These are phyloP conservation scores for Periplaneta americana DNA, from an alignment of 1,140 invertebrate species.

Conservation along the genomic window DNA sequence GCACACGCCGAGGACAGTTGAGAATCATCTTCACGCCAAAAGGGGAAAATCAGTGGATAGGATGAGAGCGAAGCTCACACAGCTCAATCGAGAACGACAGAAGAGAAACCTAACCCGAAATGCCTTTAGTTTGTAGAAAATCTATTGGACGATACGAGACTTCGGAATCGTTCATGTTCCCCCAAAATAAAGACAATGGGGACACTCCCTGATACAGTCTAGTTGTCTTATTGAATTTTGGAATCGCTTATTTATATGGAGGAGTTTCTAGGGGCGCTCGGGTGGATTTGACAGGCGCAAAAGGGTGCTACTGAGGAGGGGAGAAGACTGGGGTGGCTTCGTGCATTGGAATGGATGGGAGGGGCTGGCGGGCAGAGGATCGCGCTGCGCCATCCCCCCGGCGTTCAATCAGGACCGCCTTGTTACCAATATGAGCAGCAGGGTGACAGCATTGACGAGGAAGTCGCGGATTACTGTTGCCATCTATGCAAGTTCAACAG, in stretches of 20 bases:
- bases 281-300: not conserved
- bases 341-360: not conserved
- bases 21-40: not conserved
- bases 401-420: constrained; percentile 6
- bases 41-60: not conserved
- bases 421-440: not conserved
- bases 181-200: not conserved
- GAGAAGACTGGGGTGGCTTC: not conserved
- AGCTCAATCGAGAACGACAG: not conserved
- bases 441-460: not conserved
- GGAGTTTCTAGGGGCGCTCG: not conserved
- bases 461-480: not conserved
- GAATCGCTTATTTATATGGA: not conserved
- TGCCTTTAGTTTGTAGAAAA: too few relatives aligned
- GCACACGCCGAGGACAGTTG: constrained; percentile 7
- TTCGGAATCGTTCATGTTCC: not conserved
- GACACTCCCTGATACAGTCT: too few relatives aligned
- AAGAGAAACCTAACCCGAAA: not conserved
- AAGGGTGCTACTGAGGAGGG: not conserved
- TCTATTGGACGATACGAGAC: not conserved
- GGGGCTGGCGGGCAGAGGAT: not conserved
- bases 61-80: not conserved
- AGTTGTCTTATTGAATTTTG: not conserved
- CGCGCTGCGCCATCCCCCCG: not conserved
- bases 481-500: too few relatives aligned